Evolutionary conservation across 2,888 invertebrate genomes (phyloP).

Genomic region (Ligdia adustata): DNA sequence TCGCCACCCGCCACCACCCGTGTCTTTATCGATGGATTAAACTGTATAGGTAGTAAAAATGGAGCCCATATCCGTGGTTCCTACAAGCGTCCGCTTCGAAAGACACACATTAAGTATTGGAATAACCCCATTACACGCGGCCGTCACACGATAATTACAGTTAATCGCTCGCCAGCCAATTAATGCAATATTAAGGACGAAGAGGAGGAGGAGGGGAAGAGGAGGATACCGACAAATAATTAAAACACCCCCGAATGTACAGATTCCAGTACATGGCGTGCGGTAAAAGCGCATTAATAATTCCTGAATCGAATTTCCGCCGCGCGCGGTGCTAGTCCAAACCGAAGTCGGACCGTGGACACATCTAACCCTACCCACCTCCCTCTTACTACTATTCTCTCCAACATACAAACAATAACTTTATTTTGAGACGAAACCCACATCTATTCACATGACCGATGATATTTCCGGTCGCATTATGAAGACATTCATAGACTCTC

Average conservation of each 20-base stretch:
- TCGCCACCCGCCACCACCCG: too few relatives aligned
- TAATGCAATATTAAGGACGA: constrained; percentile 35
- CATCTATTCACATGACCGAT: not conserved
- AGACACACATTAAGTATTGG: constrained; percentile 27
- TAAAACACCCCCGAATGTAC: constrained; percentile 25
- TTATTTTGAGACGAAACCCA: constrained; percentile 8
- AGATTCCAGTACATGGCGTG: constrained; percentile 20
- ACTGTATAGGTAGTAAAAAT: too few relatives aligned
- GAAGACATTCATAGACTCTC: constrained; percentile 11
- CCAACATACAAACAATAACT: constrained; percentile 17
- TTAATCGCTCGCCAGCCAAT: constrained; percentile 29
- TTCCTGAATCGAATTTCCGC: constrained; percentile 40
- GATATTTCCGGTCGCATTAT: constrained; percentile 4
- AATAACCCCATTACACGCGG: constrained; percentile 28
- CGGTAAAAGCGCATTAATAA: constrained; percentile 36
- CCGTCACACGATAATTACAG: constrained; percentile 30
- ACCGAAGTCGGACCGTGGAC: not conserved
- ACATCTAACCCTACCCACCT: not conserved
- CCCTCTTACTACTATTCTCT: not conserved
- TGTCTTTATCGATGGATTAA: too few relatives aligned
- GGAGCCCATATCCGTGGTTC: too few relatives aligned
- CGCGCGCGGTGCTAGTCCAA: constrained; percentile 7
- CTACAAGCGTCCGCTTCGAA: constrained; percentile 2
- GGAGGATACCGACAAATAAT: constrained; percentile 35
- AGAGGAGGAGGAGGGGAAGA: constrained; percentile 11